Evolutionary conservation across 2,888 invertebrate species (phyloP), one percentile per base, ranked within the genome.

Genomic region (Lordiphosa fenestrarum): DNA sequence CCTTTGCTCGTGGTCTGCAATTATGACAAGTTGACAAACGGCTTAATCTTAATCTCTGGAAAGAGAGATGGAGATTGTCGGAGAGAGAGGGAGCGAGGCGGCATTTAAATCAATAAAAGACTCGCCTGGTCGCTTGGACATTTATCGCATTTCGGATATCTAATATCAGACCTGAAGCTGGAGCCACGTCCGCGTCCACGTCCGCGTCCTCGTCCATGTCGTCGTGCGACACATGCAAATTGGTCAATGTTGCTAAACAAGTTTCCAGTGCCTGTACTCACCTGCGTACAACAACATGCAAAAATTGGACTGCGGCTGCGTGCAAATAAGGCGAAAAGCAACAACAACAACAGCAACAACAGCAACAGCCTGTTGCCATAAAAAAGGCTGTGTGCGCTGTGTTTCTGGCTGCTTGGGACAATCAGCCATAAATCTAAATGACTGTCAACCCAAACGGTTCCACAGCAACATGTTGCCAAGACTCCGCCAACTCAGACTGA

Each of bases 341-440:
- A 33, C 54, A 49, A 52, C 53, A 48, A 39, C 19, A 61, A 53
- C 75, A 71, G 59, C 71, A 61, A 64, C 58, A 63, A 46, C 53
- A 23, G 54, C 56, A 37, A 52, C 38, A 38, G 55, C 66, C 47
- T 53, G 35, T 53, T 48, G 69, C 75, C 69, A 71, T 69, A 82
- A 77, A 77, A 75, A 77, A 75, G 71, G 65, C 68, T 66, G 66
- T 80, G 84, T 59, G 30, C 76, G 63, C 58, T 66, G 66, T 39
- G 30, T 35, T 36, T 59, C 71, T 70, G 77, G 77, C 30, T 30
- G 64, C 70, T 64, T 65, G 69, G 70, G 85, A 81, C 81, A 81
- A 81, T 81, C 81, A 85, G 78, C 81, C 84, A 82, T 82, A 82
- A 82, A 82, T 82, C 81, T 82, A 82, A 82, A 82, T 82, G 81